Base-by-base conservation (phyloP, 2,888 invertebrate species). In the Panzeria rudis region DNA sequence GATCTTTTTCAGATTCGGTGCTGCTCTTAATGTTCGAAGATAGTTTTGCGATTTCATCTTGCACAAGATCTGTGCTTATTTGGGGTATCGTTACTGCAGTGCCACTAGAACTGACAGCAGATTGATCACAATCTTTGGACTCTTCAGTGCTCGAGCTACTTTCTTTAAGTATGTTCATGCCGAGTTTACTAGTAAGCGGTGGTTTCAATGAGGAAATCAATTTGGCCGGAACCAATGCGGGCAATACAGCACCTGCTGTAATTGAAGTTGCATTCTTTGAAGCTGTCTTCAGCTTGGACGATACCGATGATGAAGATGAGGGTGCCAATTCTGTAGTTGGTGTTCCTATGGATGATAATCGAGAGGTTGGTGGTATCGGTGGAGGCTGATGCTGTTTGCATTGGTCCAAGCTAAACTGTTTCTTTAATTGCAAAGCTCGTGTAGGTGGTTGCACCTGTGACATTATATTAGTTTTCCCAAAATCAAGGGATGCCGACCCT, bases 61-160 rank as follows among this genome's bases (percentile, higher is more conserved):
- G 93, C 44, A 93, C 92, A 61, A 92, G 86, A 86, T 92, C 90
- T 41, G 93, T 93, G 86, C 92, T 93, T 8, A 93, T 93, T 86
- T 91, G 91, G 9, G 93, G 93, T 87, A 93, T 93, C n/a, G 88
- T 62, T 9, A 89, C 78, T 11, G 61, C 35, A 3, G 64, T 13
- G 25, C 62, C 25, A 11, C 20, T 86, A 2, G 73, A 20, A 35
- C 15, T 20, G 1, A 54, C 29, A 6, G 79, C 83, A 20, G 88
- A 84, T 3, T 81, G 73, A n/a, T 88, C 87, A 32, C 91, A 90
- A 50, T 92, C 92, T 61, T 91, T 92, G 1, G 92, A 91, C 79
- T 93, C 93, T 84, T 93, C 93, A 1, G 93, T 92, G 88, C 93
- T 93, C 75, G 93, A 92, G 87, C 92, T 92, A 87, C 92, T 93